Conservation (phyloP, 1,140 invertebrate species). For the Apis laboriosa region DNA sequence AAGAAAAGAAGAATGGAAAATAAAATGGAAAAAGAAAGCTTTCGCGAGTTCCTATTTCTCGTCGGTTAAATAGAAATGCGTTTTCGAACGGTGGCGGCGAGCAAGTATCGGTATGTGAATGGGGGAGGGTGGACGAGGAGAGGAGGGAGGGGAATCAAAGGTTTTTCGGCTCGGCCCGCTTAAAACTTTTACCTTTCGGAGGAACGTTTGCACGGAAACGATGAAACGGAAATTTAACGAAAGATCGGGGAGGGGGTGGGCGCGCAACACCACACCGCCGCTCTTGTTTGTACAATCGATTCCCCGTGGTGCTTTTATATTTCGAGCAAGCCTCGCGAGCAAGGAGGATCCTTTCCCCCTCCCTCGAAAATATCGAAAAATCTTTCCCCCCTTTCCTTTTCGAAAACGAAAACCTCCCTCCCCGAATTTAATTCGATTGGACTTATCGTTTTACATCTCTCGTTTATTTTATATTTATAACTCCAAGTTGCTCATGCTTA, state of each 20-base stretch:
- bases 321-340: neutral
- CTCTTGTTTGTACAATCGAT: slow-evolving; percentile 72
- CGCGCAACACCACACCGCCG: slow-evolving; percentile 5
- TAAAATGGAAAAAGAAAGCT: neutral
- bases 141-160: neutral
- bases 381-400: neutral
- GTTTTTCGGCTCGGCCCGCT: slow-evolving; percentile 55
- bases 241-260: slow-evolving; percentile 50
- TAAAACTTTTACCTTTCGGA: slow-evolving; percentile 56
- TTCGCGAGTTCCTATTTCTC: neutral
- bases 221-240: slow-evolving; percentile 65
- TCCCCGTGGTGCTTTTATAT: slow-evolving; percentile 68
- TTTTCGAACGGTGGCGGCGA: neutral
- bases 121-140: too few relatives aligned
- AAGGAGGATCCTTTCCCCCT: slow-evolving; percentile 28
- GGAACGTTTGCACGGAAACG: slow-evolving; percentile 61
- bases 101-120: slow-evolving; percentile 1
- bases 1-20: neutral
- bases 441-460: neutral
- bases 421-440: slow-evolving; percentile 5
- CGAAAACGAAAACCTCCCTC: too few relatives aligned
- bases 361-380: slow-evolving; percentile 50
- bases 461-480: too few relatives aligned
- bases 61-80: slow-evolving; percentile 16
- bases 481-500: too few relatives aligned